Evolutionary conservation across 2,113 vertebrate species (phyloP).

Genomic region (Semnornis frantzii): DNA sequence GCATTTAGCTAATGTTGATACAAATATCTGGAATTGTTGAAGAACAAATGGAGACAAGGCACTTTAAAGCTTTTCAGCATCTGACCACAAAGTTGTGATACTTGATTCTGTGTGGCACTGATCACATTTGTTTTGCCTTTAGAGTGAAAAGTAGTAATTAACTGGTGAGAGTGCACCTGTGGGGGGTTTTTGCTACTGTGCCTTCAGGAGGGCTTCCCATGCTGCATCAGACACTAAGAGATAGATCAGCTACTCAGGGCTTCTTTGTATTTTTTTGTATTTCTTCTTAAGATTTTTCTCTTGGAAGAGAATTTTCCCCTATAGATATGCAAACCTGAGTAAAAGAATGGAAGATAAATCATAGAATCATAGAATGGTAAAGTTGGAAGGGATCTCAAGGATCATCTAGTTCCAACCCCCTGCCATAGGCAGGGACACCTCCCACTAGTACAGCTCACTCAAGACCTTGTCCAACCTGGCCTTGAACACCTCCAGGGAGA

Average conservation of each 20-base stretch:
- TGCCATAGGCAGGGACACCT: too few relatives aligned
- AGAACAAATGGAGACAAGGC: background rate
- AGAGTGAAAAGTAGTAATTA: rapidly evolving
- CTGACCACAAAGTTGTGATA: background rate
- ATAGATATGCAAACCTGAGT: background rate
- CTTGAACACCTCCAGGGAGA: too few relatives aligned
- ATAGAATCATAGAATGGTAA: too few relatives aligned
- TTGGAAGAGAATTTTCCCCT: background rate
- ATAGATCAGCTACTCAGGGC: background rate
- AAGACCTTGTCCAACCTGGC: too few relatives aligned
- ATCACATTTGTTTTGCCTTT: rapidly evolving
- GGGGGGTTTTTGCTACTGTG: background rate
- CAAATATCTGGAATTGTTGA: background rate
- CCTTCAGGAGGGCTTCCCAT: background rate
- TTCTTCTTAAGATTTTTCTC: background rate
- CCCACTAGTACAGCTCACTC: too few relatives aligned
- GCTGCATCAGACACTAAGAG: background rate
- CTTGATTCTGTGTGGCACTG: background rate
- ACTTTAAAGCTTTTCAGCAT: background rate
- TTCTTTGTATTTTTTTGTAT: background rate
- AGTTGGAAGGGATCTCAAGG: too few relatives aligned
- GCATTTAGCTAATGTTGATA: background rate
- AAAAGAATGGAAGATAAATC: background rate
- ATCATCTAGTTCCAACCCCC: too few relatives aligned
- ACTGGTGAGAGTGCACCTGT: background rate